Evolutionary conservation across 1,140 invertebrate species (phyloP), one percentile per base, ranked within the genome.

Genomic region (Saccostrea cuccullata): DNA sequence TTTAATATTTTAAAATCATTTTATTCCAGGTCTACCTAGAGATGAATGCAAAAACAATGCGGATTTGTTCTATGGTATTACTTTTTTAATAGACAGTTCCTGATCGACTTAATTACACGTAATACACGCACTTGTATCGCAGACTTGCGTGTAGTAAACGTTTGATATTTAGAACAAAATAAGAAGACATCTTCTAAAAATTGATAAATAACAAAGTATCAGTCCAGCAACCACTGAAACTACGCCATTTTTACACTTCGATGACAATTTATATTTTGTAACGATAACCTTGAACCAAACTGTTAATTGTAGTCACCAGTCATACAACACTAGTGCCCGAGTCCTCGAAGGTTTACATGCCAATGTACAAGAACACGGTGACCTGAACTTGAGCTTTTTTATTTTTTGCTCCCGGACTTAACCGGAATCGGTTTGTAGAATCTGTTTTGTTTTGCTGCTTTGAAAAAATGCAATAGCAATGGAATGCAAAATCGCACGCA

Each of bases 401-500:
- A 15, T 4, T 12, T 30, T 77, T 77, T 30, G 26, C 70, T 77
- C 70, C 70, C 70, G 70, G 70, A 30, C 26, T 26, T 30, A 12
- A 77, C 70, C 23, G 70, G 30, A 77, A 36, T 77, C 26, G 70
- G 58, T 26, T 73, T 77, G 26, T 77, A 77, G 13, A 15, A 77
- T 77, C 23, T 9, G 13, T 36, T 30, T 77, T 77, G 26, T 17
- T 36, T 77, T 36, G 70, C 13, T 36, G 30, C 70, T 36, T 77
- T 13, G 13, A 15, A 36, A 47, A 77, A 36, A 36, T 30, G 26
- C 26, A 30, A 5, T 13, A 77, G 70, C n/a, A 20, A 13, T 26
- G 30, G 15, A 77, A 77, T 77, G 23, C 26, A 26, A 77, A 77
- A 40, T 77, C 15, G 70, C 70, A 77, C 70, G 70, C 70, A 77